phyloP scores from a whole-genome alignment of 2,888 invertebrate species.

The Amiota mariae region DNA sequence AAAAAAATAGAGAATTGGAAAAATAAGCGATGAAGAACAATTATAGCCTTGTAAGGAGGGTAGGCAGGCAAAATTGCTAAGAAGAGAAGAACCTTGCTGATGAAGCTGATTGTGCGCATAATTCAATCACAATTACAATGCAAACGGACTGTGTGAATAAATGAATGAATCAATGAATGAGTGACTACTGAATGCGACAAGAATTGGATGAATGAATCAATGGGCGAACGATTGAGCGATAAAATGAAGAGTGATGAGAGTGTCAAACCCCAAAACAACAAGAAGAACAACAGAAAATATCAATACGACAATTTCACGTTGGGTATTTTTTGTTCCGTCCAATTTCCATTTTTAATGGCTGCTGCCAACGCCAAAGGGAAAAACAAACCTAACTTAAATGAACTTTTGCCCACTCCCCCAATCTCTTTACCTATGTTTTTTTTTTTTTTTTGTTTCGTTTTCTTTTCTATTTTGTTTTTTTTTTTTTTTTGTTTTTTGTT shows the following conservation, averaged over 20 bases:
- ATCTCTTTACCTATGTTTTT: neutral
- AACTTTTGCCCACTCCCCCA: neutral
- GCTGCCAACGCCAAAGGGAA: neutral
- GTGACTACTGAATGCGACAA: neutral
- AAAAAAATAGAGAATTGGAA: neutral
- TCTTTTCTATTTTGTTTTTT: neutral
- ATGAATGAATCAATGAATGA: neutral
- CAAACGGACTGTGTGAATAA: slow-evolving; percentile 51
- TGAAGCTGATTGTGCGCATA: slow-evolving; percentile 64
- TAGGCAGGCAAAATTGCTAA: neutral
- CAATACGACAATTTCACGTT: neutral
- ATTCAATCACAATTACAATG: slow-evolving; percentile 66
- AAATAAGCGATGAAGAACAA: neutral
- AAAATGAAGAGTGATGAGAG: neutral
- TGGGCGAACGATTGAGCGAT: slow-evolving; percentile 4
- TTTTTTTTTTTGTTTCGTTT: neutral
- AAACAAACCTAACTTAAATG: neutral
- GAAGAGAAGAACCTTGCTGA: slow-evolving; percentile 31
- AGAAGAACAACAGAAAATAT: neutral
- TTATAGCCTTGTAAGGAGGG: too few relatives aligned
- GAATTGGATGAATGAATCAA: slow-evolving; percentile 8
- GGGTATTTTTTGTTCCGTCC: neutral
- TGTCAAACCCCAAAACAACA: neutral
- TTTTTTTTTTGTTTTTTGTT: neutral
- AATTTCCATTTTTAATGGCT: neutral